A percentile compares a stretch with the other conserved stretches of the same genome.
Conservation (phyloP, 2,113 vertebrate genomes). For the Tylochromis polylepis region DNA sequence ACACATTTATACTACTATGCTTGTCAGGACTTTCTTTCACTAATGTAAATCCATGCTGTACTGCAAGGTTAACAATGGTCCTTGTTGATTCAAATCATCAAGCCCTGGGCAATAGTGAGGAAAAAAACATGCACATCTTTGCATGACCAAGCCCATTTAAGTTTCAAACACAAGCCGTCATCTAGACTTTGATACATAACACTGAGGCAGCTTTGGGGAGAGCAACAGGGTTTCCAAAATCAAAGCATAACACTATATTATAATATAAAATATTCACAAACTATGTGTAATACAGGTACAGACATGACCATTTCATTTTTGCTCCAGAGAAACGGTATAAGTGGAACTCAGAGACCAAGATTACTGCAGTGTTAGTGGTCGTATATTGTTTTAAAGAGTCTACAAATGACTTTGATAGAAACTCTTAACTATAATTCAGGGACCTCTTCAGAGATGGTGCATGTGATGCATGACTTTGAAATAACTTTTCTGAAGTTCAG, state of each 20-base stretch:
- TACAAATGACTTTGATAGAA: not conserved
- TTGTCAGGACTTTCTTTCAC: conserved; percentile 4
- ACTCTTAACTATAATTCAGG: not conserved
- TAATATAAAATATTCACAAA: not conserved
- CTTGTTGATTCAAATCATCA: not conserved
- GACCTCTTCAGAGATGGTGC: not conserved
- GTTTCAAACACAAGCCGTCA: conserved; percentile 11
- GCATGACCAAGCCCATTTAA: conserved; percentile 21
- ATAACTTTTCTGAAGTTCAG: not conserved
- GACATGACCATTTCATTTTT: not conserved
- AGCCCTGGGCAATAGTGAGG: not conserved
- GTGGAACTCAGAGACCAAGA: not conserved
- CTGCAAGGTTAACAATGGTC: not conserved
- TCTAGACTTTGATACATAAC: conserved; percentile 36
- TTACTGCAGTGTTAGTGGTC: not conserved
- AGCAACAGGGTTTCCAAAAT: not conserved
- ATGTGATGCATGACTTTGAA: not conserved
- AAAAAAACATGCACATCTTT: not conserved
- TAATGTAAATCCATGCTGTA: not conserved
- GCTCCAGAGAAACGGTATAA: not conserved
- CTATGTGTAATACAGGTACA: not conserved
- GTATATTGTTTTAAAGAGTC: not conserved
- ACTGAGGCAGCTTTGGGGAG: not conserved
- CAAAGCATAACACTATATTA: not conserved
- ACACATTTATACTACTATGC: not conserved